Conservation (phyloP, 2,888 invertebrate genomes). For the Euzophera pinguis region DNA sequence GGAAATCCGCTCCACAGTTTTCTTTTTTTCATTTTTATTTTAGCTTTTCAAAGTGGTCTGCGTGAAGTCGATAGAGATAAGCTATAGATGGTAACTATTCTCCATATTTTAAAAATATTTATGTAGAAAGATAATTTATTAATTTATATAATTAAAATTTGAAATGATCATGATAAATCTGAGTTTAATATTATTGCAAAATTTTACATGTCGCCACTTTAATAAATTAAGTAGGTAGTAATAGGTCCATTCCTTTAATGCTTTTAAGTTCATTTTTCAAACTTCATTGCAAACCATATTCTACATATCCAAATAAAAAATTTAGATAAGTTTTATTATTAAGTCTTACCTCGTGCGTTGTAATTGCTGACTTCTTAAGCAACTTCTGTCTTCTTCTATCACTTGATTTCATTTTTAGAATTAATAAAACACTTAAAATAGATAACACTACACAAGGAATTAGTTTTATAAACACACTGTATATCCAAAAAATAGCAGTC, state of each 20-base stretch:
- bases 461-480: slow-evolving; percentile 94
- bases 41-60: neutral
- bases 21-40: neutral
- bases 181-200: no score
- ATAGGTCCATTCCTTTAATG: no score
- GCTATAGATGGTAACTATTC: neutral
- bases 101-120: no score
- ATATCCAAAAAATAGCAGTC: slow-evolving; percentile 92
- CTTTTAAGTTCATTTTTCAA: no score
- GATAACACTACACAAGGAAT: slow-evolving; percentile 94
- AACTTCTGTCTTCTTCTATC: slow-evolving; percentile 88
- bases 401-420: slow-evolving; percentile 88
- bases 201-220: no score
- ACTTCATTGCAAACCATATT: neutral
- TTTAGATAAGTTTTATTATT: no score
- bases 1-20: slow-evolving; percentile 2
- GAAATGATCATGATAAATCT: no score
- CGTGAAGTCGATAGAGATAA: neutral
- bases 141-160: no score
- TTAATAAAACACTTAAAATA: slow-evolving; percentile 87
- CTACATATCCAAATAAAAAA: no score
- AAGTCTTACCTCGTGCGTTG: slow-evolving; percentile 62
- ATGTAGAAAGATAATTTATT: no score
- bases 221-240: no score
- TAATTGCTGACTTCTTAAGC: slow-evolving; percentile 68